Base-by-base conservation (phyloP, 1,140 invertebrate genomes). In the Yoshiicerus persimilis region DNA sequence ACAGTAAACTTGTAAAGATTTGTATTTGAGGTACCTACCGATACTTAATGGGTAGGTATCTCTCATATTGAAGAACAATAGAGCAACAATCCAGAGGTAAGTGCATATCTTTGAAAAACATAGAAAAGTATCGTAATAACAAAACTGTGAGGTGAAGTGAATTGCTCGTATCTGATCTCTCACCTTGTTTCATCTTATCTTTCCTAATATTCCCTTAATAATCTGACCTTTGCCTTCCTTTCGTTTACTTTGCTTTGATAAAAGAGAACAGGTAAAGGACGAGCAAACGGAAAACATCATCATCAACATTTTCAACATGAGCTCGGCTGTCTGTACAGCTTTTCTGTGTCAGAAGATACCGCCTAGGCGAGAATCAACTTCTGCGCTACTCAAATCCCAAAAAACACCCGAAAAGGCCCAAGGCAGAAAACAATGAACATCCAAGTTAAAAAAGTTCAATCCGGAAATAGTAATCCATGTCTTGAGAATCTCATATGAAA, bases 301-400 rank as follows among this genome's bases (percentile, higher is more conserved):
- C 75, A 80, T 80, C 75, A 80, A 80, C 75, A 70, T 70, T 56
- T 56, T 56, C 27, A 70, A 70, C 66, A 30, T 30, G 2, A 16
- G n/a, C 13, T 32, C 66, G 66, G 66, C 66, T 70, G 47, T 56
- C 47, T 56, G 47, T 70, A 3, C 27, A 30, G 27, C 75, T 38
- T 9, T 16, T 80, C 75, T 80, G 32, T 80, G 20, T 80, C 32
- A 80, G 16, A 30, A 32, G 11, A 80, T 34, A 80, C 75, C 75
- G 75, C 75, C 75, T 30, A 70, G 66, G 66, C 66, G 66, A 70
- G 66, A 70, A 70, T 70, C 66, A 80, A 80, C 75, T 80, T 38
- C 75, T 80, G 75, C 30, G 75, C 75, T 80, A 80, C 75, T 80
- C 75, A 80, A 38, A 80, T 80, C n/a, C 16, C 75, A 32, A 34